A percentile compares a stretch with the other conserved stretches of the same genome.
phyloP scores from a whole-genome alignment of 1,140 invertebrate genomes.

The Hermetia illucens region DNA sequence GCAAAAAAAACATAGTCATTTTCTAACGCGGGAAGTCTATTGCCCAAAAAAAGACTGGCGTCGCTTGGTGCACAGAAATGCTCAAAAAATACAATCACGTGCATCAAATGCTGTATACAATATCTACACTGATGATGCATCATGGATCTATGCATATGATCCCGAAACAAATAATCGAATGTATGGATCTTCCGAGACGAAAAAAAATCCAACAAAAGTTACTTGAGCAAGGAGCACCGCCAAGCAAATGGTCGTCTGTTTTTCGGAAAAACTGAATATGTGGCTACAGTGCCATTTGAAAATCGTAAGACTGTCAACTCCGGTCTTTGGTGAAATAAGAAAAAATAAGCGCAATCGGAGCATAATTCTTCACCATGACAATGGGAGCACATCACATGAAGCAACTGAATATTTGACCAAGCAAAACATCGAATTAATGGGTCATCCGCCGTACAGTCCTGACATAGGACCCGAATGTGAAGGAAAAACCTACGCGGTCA shows the following conservation, averaged over 20 bases:
- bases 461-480: conserved; percentile 23
- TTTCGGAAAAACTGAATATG: conserved; percentile 13
- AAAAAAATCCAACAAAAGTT: conserved; percentile 23
- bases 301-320: too few relatives aligned
- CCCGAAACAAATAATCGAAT: not conserved
- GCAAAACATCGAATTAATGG: conserved; percentile 14
- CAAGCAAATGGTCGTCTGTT: conserved; percentile 17
- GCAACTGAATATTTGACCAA: conserved; percentile 15
- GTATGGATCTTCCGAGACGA: conserved; percentile 21
- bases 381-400: conserved; percentile 10
- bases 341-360: conserved; percentile 10
- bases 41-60: too few relatives aligned
- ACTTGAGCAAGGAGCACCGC: conserved; percentile 15
- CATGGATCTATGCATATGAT: too few relatives aligned
- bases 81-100: too few relatives aligned
- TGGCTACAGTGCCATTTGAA: conserved; percentile 13
- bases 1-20: too few relatives aligned
- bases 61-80: too few relatives aligned
- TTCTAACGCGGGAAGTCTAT: too few relatives aligned
- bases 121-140: too few relatives aligned
- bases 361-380: conserved; percentile 19
- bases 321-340: conserved; percentile 9
- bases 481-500: conserved; percentile 17
- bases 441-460: too few relatives aligned
- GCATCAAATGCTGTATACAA: too few relatives aligned